Evolutionary conservation across 2,888 invertebrate genomes (phyloP), one percentile per base, ranked within the genome.

Genomic region (Rugalucina vietnamica): DNA sequence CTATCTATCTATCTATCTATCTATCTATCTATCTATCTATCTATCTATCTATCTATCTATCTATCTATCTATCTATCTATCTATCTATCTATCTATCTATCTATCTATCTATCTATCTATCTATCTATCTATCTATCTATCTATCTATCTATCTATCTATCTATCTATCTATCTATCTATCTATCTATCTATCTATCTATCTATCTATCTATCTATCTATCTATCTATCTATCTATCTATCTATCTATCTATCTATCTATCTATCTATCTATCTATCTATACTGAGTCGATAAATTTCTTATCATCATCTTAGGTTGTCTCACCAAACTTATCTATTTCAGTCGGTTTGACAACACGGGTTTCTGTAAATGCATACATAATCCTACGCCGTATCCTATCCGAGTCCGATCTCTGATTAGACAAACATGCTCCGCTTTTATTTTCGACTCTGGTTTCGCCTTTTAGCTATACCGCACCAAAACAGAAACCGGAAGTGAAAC

Each of bases 401-500:
- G n/a, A 14, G 50, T n/a, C n/a, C n/a, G n/a, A n/a, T n/a, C n/a
- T n/a, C n/a, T n/a, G n/a, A n/a, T n/a, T n/a, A n/a, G n/a, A n/a
- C n/a, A n/a, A n/a, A n/a, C n/a, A n/a, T n/a, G n/a, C n/a, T n/a
- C n/a, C n/a, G n/a, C n/a, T n/a, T 43, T 43, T 43, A 8, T 43
- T 18, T 18, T 43, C 43, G 43, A 18, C 43, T 43, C 18, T 43
- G 8, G 43, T 43, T 8, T 43, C 43, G 8, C 10, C 43, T 43
- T 43, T 43, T 43, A 8, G 43, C 10, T 43, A 43, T 8, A n/a
- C n/a, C n/a, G 8, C 43, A 60, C 72, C n/a, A 76, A 79, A 79
- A 82, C 81, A 85, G 87, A 87, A 90, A 79, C 85, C 81, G 87
- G 87, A 87, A 90, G 84, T 79, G 29, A 77, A 50, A 60, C 49